Percentiles rank a stretch among this genome's conserved stretches.
phyloP scores from a whole-genome alignment of 2,888 invertebrate species.

The Neoaliturus tenellus region DNA sequence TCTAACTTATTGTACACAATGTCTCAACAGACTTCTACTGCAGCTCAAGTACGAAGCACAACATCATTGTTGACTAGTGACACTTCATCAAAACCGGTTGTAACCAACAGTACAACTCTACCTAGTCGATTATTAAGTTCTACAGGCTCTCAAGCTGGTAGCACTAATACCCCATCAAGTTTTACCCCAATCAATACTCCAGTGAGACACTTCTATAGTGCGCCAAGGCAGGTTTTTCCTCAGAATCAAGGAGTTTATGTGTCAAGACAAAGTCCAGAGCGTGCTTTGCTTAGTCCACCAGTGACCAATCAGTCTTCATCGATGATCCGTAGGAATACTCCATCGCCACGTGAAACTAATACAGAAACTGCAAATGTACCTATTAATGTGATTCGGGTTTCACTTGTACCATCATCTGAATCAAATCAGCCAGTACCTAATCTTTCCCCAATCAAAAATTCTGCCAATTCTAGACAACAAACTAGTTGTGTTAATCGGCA shows the following conservation, averaged over 20 bases:
- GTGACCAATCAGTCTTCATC: background rate
- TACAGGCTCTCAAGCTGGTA: constrained; percentile 11
- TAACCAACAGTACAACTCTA: background rate
- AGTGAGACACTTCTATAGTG: constrained; percentile 10
- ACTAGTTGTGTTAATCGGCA: background rate
- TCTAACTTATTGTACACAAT: constrained; percentile 9
- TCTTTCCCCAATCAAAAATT: constrained; percentile 26
- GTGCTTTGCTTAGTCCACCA: background rate
- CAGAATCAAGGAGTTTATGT: constrained; percentile 10
- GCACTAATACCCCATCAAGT: background rate
- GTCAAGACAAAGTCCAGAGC: constrained; percentile 36
- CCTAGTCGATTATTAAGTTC: background rate
- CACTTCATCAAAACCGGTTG: background rate
- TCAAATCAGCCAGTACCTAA: constrained; percentile 36
- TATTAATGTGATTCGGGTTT: constrained; percentile 11
- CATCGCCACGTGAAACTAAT: constrained; percentile 8
- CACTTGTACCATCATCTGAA: constrained; percentile 7
- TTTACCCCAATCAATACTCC: background rate
- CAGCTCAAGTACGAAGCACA: constrained; percentile 18
- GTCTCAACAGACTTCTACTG: constrained; percentile 1
- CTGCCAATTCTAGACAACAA: background rate
- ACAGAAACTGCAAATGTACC: constrained; percentile 23
- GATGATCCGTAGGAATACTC: constrained; percentile 6
- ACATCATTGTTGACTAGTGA: background rate
- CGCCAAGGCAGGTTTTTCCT: constrained; percentile 23